These are phyloP conservation scores for Leptopterna dolabrata DNA, from an alignment of 2,888 invertebrate species.

Conservation along the genomic window DNA sequence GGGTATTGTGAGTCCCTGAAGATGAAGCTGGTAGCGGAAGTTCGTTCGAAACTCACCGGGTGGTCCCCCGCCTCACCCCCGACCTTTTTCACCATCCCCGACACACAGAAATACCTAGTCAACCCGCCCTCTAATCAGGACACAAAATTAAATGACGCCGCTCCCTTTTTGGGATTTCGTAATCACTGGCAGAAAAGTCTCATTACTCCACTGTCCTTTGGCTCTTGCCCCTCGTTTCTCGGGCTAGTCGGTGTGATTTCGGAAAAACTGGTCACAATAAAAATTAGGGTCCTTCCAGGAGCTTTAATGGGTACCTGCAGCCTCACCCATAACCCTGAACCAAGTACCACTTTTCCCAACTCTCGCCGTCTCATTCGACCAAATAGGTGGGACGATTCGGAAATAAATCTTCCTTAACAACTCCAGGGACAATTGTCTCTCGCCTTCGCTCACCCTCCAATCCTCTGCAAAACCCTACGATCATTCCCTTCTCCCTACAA, in stretches of 20 bases:
- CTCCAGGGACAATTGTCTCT: neutral
- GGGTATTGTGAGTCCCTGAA: constrained; percentile 38
- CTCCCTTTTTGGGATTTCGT: constrained; percentile 49
- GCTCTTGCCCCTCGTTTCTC: neutral
- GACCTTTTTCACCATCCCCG: neutral
- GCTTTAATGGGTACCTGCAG: constrained; percentile 14
- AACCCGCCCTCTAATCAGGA: constrained; percentile 49
- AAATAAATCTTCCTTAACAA: constrained; percentile 35
- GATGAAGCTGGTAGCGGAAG: constrained; percentile 51
- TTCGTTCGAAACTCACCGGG: constrained; percentile 46
- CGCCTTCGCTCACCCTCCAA: neutral
- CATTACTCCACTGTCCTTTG: constrained; percentile 34
- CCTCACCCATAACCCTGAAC: neutral
- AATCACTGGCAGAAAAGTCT: constrained; percentile 52
- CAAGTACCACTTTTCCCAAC: constrained; percentile 25
- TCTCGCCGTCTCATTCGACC: constrained; percentile 41
- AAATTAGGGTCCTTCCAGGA: constrained; percentile 25
- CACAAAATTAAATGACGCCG: constrained; percentile 52
- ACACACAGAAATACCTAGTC: constrained; percentile 48
- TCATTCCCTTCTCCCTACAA: neutral
- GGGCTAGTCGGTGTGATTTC: constrained; percentile 28
- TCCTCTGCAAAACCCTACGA: neutral
- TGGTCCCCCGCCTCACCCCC: constrained; percentile 20
- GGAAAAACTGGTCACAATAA: constrained; percentile 42
- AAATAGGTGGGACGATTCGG: constrained; percentile 32